Evolutionary conservation across 2,113 vertebrate species (phyloP), one percentile per base, ranked within the genome.

Genomic region (Phasianus colchicus): DNA sequence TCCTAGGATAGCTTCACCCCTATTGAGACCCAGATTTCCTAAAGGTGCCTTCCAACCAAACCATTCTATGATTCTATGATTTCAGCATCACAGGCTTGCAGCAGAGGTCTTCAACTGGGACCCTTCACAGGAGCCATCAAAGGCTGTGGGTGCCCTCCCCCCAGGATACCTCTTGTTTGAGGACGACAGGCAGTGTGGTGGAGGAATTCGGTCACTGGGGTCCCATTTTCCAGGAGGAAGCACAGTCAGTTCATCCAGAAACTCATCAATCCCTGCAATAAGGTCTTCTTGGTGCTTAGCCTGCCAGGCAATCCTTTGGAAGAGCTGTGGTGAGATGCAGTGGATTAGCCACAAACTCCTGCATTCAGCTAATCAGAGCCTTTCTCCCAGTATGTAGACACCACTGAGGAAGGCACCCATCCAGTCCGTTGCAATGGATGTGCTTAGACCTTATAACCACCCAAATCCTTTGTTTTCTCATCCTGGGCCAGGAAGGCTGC

Each of bases 151-250:
- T 43, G 30, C 63, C 38, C 18, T 74, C n/a, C 57, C 22, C 61
- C 43, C 58, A 52, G 25, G 58, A 50, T 97, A 98, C 98, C 98
- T 98, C 92, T 93, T 98, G n/a, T 94, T 78, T 1, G 34, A 76
- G 63, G 96, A 91, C 3, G 90, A 95, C 92, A 98, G 80, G 73
- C 75, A 76, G 92, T 96, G 98, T 0, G 95, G 96, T 0, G 98
- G 98, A 77, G 96, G 89, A 76, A 98, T 98, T 70, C 97, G 97
- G 54, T 90, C 47, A 34, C 96, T 97, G 6, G 85, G 96, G 89
- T 98, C 98, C 98, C 97, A 98, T 76, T 97, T 98, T 38, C 98
- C 95, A 20, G 98, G 98, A 48, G 98, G 98, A 42, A 98, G 96
- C 83, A 98, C 97, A 17, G 96, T 97, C 77, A 97, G 92, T 74